A percentile compares a stretch with the other conserved stretches of the same genome.
Evolutionary conservation across 2,888 invertebrate genomes (phyloP).

Genomic region (Anoncus sp.): DNA sequence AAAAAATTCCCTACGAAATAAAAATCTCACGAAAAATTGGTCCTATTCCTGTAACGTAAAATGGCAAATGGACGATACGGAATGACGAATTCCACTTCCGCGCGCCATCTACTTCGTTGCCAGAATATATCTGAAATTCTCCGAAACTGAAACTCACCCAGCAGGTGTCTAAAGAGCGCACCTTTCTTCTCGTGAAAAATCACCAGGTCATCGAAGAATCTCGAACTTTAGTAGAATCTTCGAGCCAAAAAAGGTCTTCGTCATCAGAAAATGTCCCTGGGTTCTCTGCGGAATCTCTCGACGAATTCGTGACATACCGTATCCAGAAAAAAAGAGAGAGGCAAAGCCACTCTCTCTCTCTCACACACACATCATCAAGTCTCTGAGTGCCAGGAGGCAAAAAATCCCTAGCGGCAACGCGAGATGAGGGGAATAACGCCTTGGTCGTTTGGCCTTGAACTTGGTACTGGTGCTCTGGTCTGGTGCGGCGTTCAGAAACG

Average conservation of each 20-base stretch:
- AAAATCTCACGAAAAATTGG: background rate
- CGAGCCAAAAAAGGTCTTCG: background rate
- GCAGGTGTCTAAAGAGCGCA: background rate
- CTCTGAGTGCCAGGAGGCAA: constrained; percentile 70
- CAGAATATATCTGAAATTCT: too few relatives aligned
- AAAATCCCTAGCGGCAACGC: constrained; percentile 69
- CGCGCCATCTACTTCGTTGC: too few relatives aligned
- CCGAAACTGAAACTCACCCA: too few relatives aligned
- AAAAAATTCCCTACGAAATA: background rate
- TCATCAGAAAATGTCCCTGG: constrained; percentile 1
- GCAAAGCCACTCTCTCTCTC: background rate
- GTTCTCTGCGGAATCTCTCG: constrained; percentile 28
- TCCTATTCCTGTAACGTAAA: background rate
- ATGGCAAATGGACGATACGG: too few relatives aligned
- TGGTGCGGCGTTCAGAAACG: constrained; percentile 49
- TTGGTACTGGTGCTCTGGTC: constrained; percentile 69
- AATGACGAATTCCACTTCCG: too few relatives aligned
- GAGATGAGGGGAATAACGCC: constrained; percentile 41
- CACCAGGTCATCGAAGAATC: background rate
- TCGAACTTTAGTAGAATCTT: constrained; percentile 9
- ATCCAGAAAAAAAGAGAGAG: background rate
- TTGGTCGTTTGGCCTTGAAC: constrained; percentile 79
- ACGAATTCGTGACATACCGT: constrained; percentile 34
- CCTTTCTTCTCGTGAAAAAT: constrained; percentile 8
- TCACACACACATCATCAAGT: constrained; percentile 9